These are phyloP conservation scores for Apeltes quadracus DNA, from an alignment of 2,113 vertebrate genomes.

Conservation along the genomic window DNA sequence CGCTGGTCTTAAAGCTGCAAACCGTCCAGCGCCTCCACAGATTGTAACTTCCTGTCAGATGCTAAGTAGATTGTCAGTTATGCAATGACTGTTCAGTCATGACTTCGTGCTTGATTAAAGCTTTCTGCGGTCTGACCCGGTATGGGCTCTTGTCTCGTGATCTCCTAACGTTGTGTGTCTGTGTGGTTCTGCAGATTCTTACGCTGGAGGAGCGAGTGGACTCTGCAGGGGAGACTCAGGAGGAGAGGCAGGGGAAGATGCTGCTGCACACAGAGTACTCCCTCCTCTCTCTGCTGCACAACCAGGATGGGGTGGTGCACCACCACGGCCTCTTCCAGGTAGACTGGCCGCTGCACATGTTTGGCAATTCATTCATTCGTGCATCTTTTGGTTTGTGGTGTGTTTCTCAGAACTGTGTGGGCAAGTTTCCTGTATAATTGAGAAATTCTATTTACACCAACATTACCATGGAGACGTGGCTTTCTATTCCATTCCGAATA, in stretches of 20 bases:
- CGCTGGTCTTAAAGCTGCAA: constrained; percentile 8
- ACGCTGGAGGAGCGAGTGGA: constrained; percentile 94
- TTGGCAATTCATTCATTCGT: too few relatives aligned
- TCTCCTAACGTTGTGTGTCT: constrained; percentile 44
- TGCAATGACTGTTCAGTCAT: constrained; percentile 11
- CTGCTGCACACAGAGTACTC: constrained; percentile 97
- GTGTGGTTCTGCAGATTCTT: constrained; percentile 84
- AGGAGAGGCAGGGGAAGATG: constrained; percentile 99
- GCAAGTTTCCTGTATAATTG: constrained; percentile 5
- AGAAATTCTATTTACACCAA: constrained; percentile 3
- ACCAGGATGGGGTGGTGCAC: constrained; percentile 97
- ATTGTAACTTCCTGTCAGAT: neutral
- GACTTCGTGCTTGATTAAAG: neutral
- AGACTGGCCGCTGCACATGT: constrained; percentile 9
- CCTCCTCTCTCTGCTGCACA: constrained; percentile 93
- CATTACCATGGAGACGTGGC: constrained; percentile 17
- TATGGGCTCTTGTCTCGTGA: constrained; percentile 18
- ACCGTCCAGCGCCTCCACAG: neutral
- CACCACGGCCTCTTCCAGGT: constrained; percentile 99
- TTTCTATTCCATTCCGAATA: constrained; percentile 24
- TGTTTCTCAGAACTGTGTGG: constrained; percentile 11
- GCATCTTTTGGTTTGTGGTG: constrained; percentile 5
- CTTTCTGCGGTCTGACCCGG: constrained; percentile 4
- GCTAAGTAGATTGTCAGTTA: constrained; percentile 10
- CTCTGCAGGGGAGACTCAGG: constrained; percentile 91